Percentiles rank a stretch among this genome's conserved stretches.
Conservation (phyloP, 2,797 vertebrate genomes). For the Mus caroli region DNA sequence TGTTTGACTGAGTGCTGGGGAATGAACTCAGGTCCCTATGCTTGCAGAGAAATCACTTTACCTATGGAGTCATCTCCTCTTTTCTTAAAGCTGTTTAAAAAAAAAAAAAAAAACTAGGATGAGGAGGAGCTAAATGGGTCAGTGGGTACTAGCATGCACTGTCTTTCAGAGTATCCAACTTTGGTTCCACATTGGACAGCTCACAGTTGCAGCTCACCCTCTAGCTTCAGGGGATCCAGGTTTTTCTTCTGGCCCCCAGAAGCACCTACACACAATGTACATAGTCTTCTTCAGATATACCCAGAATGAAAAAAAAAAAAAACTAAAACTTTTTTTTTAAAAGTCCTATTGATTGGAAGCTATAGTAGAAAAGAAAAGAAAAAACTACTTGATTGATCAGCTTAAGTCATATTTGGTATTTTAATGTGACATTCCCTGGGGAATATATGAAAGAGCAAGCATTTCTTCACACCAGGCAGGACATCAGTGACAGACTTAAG, state of each 20-base stretch:
- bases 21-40: not conserved
- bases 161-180: not conserved
- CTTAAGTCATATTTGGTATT: slow-evolving; percentile 31
- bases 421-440: not conserved
- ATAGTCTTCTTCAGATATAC: not conserved
- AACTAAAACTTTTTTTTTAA: not conserved
- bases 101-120: not conserved
- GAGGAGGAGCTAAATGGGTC: not conserved
- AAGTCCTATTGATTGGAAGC: slow-evolving; percentile 39
- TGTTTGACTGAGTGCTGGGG: not conserved
- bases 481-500: not conserved
- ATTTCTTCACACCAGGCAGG: not conserved
- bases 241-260: too few relatives aligned
- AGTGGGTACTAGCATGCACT: too few relatives aligned
- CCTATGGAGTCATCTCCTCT: not conserved
- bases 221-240: not conserved
- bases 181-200: not conserved
- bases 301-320: not conserved
- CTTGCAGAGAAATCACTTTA: not conserved
- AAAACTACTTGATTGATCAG: not conserved
- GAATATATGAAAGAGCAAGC: too few relatives aligned
- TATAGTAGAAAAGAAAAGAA: slow-evolving; percentile 25
- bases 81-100: not conserved
- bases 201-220: not conserved
- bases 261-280: not conserved